Base-by-base conservation (phyloP, 2,113 vertebrate genomes). In the Proteles cristata region DNA sequence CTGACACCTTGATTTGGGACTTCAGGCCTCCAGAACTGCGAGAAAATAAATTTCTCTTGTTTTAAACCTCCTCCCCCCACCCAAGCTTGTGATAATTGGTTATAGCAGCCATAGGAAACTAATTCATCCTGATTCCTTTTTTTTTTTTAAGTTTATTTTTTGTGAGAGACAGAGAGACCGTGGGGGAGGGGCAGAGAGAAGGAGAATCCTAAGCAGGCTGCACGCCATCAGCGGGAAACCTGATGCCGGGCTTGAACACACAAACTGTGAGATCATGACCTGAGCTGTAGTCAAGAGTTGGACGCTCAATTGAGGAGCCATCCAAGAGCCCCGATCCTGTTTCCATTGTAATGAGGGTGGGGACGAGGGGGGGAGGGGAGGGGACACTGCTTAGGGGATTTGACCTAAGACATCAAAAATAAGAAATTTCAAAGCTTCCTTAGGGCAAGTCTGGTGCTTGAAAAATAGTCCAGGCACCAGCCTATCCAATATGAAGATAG, bases 311-410 rank as follows among this genome's bases (percentile, higher is more conserved):
- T 7, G 7, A 61, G 9, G 58, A 61, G 21, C 21, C 58, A 21
- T 21, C 58, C 19, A 61, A 21, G 58, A 21, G 58, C 58, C 58
- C 21, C 17, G 1, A 39, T 39, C 31, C 33, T 43, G 48, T 15
- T 73, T 85, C 48, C 73, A 83, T 39, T 63, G 15, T 45, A 85
- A 43, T 10, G 8, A 33, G 25, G 31, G 2, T 2, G 3, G 31
- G 7, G 45, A 6, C 3, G 45, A 1, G 45, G 45, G 2, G 7
- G 7, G 11, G n/a, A 39, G 6, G 2, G 1, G 14, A 5, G 61
- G 26, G 69, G 33, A 31, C 3, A 26, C 26, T 53, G 33, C 55
- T 65, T 48, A 45, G 93, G 74, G 35, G 10, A 95, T 81, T 63
- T n/a, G 43, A 87, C 33, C 58, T 63, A 68, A 83, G 73, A 74